phyloP scores from a whole-genome alignment of 2,888 invertebrate genomes.

The Galerucella pusilla region DNA sequence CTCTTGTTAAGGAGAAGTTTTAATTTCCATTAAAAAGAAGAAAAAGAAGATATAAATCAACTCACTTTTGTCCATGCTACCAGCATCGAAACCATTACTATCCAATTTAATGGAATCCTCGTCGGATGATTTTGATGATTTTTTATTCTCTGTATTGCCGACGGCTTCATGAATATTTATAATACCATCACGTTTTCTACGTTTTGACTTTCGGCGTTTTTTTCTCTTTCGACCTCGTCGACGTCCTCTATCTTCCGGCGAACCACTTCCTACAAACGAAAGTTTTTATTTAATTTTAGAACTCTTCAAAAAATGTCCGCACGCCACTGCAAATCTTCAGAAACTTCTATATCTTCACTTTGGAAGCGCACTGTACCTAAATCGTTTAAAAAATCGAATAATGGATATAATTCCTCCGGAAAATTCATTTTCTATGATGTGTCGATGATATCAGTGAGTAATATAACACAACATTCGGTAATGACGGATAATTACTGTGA shows the following conservation, averaged over 20 bases:
- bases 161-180: not conserved
- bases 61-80: not conserved
- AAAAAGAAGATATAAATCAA: not conserved
- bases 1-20: too few species aligned
- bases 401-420: too few species aligned
- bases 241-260: slow-evolving; percentile 22
- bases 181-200: not conserved
- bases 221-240: slow-evolving; percentile 15
- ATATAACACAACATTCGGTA: not conserved
- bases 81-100: not conserved
- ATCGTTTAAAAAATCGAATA: too few species aligned
- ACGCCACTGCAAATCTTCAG: too few species aligned
- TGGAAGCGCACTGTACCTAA: too few species aligned
- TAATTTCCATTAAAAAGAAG: too few species aligned
- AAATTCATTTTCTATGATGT: not conserved
- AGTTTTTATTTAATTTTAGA: not conserved
- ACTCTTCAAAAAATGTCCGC: not conserved
- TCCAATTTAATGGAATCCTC: not conserved
- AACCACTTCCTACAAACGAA: not conserved
- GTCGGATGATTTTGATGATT: not conserved
- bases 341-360: too few species aligned
- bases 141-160: not conserved
- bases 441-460: not conserved
- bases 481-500: not conserved
- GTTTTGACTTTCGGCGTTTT: not conserved